Evolutionary conservation across 2,888 invertebrate species (phyloP).

Genomic region (Cryptus viduatorius): DNA sequence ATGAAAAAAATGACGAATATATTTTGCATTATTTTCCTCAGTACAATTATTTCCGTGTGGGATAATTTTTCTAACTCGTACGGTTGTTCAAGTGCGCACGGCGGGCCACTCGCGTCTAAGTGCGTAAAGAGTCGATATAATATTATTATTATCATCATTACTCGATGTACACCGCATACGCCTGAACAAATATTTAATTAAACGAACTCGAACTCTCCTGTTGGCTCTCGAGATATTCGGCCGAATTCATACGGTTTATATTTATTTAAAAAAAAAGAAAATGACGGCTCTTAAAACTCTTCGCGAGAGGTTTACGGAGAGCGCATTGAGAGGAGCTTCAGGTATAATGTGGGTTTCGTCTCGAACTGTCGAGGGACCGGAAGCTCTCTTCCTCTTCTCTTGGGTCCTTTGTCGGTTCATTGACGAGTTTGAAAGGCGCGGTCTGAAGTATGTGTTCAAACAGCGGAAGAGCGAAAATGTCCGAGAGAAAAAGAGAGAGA

Average conservation of each 20-base stretch:
- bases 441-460: constrained; percentile 24
- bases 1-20: too few relatives aligned
- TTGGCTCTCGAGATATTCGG: background rate
- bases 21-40: too few relatives aligned
- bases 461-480: constrained; percentile 1
- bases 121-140: background rate
- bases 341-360: background rate
- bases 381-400: constrained; percentile 42
- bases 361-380: constrained; percentile 37
- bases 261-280: background rate
- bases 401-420: constrained; percentile 49
- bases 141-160: constrained; percentile 21
- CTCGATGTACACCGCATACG: background rate
- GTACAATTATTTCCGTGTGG: background rate
- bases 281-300: background rate
- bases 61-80: background rate
- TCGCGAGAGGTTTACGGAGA: background rate
- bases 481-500: background rate
- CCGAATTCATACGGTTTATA: background rate
- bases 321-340: background rate
- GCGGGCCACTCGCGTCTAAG: background rate
- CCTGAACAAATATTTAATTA: constrained; percentile 28
- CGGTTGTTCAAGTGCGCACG: background rate
- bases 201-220: background rate
- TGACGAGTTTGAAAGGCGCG: constrained; percentile 44